phyloP scores from a whole-genome alignment of 1,140 invertebrate genomes.

The Heliconius eleuchia region DNA sequence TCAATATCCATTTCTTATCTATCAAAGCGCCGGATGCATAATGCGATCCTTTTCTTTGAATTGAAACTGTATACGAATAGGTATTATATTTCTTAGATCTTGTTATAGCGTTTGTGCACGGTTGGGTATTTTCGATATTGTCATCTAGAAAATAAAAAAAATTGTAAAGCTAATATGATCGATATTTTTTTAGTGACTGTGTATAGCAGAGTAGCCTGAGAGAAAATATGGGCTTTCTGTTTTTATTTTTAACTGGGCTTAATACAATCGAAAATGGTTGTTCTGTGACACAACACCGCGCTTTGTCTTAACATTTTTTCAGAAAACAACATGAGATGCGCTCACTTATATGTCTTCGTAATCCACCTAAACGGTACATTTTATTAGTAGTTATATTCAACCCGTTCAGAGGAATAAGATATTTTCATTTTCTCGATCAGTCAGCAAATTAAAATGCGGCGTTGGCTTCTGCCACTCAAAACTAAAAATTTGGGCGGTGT shows the following conservation, averaged over 20 bases:
- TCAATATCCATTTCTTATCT: conserved; percentile 59
- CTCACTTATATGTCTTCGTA: no score
- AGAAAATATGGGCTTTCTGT: neutral
- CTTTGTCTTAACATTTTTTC: neutral
- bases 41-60: conserved; percentile 60
- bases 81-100: conserved; percentile 22
- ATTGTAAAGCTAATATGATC: neutral
- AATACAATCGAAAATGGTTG: neutral
- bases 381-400: no score
- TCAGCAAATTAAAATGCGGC: no score
- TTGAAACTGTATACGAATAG: conserved; percentile 62
- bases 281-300: neutral
- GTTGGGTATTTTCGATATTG: neutral
- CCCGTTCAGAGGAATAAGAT: no score
- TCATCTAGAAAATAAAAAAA: neutral
- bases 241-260: neutral
- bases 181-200: neutral
- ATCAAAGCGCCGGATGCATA: conserved; percentile 63
- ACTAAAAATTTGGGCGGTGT: no score
- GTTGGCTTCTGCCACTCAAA: no score
- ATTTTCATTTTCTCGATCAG: no score
- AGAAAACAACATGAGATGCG: no score
- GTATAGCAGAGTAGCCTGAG: neutral
- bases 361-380: no score
- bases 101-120: neutral